These are phyloP conservation scores for Clarias laeviceps DNA, from an alignment of 2,797 vertebrate species.

Conservation along the genomic window DNA sequence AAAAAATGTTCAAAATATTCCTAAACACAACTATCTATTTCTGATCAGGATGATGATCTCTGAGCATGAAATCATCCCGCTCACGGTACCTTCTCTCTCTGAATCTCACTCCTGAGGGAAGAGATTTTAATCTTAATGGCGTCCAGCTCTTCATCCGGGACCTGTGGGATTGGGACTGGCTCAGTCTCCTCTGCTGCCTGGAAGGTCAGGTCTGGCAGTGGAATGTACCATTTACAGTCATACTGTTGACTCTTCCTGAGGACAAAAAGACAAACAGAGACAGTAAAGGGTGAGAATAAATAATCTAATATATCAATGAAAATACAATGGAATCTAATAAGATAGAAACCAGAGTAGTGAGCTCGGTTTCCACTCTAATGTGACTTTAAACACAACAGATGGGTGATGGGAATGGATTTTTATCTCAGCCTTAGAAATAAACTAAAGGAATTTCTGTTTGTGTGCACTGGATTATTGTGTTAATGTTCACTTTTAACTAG, in stretches of 20 bases:
- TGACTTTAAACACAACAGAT: conserved; percentile 5
- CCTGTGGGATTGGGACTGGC: conserved; percentile 85
- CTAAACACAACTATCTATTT: neutral
- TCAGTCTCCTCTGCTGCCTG: conserved; percentile 89
- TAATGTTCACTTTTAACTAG: neutral
- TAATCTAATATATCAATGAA: conserved; percentile 43
- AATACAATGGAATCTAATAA: conserved; percentile 48
- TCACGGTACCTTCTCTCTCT: conserved; percentile 87
- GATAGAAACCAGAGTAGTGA: conserved; percentile 28
- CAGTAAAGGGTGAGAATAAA: conserved; percentile 18
- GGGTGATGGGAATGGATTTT: neutral
- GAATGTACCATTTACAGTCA: conserved; percentile 98
- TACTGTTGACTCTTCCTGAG: conserved; percentile 94
- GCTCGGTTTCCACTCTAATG: conserved; percentile 34
- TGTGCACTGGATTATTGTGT: neutral
- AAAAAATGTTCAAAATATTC: neutral
- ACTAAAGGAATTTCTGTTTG: neutral
- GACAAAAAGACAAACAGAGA: neutral
- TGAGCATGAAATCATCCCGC: neutral
- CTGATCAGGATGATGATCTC: neutral
- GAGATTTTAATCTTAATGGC: conserved; percentile 98
- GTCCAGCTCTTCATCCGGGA: conserved; percentile 93
- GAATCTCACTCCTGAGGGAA: conserved; percentile 94
- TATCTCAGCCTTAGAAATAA: neutral
- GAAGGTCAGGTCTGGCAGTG: conserved; percentile 91